Evolutionary conservation across 2,113 vertebrate species (phyloP), one percentile per base, ranked within the genome.

Genomic region (Mus pahari): DNA sequence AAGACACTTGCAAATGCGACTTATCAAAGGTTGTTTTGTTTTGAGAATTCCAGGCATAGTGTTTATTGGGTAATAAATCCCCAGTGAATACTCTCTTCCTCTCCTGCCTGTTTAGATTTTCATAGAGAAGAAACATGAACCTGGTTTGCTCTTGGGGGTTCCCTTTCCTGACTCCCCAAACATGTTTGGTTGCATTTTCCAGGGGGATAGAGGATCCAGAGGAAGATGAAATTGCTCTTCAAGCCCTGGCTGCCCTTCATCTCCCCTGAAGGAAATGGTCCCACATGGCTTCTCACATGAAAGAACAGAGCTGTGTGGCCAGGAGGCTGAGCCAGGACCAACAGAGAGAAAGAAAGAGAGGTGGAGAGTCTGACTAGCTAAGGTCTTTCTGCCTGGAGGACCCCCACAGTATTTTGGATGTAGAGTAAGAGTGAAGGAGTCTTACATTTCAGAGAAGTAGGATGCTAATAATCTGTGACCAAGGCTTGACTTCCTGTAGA

Each of bases 391-490:
- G 71, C 19, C 14, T 60, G 0, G 8, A 82, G n/a, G 71, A 39
- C 45, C 39, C 48, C 28, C 28, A 58, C n/a, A 31, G 28, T 26
- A 22, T 45, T 28, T 73, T 74, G 68, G 45, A 77, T 88, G 11
- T 78, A 86, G 88, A 95, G n/a, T 17, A 13, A 86, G 78, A 94
- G 28, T 68, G 36, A 26, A 48, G 53, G 20, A 6, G 90, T 68
- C 68, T 91, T 31, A 28, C 17, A 92, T 42, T 93, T 83, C 48
- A 58, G 39, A 62, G 78, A 97, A 87, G 77, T 74, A 78, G 17
- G 20, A 33, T 53, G 50, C 9, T 60, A 68, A 11, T 87, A 70
- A 79, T 89, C 92, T 92, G 66, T 89, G 39, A 45, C 42, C n/a
- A 96, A 94, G 24, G 1, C 14, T 95, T 88, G 60, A 86, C 19